Evolutionary conservation across 2,797 vertebrate species (phyloP).

Genomic region (Pipistrellus nathusii): DNA sequence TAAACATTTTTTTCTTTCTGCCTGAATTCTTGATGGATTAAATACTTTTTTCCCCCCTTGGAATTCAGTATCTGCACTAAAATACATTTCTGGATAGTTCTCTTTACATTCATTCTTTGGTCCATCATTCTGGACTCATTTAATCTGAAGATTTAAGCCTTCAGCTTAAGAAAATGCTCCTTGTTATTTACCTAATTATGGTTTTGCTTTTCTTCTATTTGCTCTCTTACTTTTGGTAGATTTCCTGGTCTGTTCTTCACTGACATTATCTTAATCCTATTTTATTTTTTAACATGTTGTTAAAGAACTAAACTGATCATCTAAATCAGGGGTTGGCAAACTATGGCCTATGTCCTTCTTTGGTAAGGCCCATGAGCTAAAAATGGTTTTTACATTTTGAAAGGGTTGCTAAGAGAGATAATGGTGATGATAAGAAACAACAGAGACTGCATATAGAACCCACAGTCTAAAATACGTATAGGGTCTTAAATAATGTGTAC

Average conservation of each 20-base stretch:
- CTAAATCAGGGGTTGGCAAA: not conserved
- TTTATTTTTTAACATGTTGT: not conserved
- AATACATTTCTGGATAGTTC: not conserved
- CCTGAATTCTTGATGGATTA: not conserved
- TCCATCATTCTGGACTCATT: not conserved
- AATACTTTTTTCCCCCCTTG: not conserved
- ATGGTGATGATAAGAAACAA: not conserved
- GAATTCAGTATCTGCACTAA: not conserved
- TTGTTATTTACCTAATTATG: not conserved
- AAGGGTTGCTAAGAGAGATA: not conserved
- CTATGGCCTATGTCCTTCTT: not conserved
- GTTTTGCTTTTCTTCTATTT: not conserved
- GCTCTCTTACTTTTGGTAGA: not conserved
- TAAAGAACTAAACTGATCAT: not conserved
- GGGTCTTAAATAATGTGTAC: too few species aligned
- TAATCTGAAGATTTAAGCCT: not conserved
- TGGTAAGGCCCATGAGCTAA: not conserved
- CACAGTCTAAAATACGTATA: not conserved
- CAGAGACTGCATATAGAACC: not conserved
- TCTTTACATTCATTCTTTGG: not conserved
- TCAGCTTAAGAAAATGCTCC: not conserved
- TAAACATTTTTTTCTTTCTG: not conserved
- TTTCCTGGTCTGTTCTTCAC: not conserved
- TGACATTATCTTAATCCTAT: not conserved
- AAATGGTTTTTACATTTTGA: not conserved